Evolutionary conservation across 2,113 vertebrate genomes (phyloP).

Genomic region (Macrotus californicus): DNA sequence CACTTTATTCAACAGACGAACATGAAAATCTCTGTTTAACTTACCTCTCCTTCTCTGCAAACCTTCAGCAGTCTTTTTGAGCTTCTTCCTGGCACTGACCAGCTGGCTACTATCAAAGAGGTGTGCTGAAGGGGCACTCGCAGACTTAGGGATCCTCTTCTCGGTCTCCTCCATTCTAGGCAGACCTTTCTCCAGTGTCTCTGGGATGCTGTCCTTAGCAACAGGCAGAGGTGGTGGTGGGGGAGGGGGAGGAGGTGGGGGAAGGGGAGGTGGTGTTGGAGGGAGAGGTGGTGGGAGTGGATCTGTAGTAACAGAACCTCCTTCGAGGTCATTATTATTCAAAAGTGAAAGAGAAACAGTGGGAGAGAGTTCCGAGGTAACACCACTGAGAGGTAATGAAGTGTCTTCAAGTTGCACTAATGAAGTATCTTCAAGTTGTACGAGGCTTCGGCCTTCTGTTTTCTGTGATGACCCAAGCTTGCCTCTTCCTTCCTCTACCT

Average conservation of each 20-base stretch:
- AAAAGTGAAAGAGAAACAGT: conserved; percentile 72
- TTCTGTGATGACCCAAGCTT: conserved; percentile 62
- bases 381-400: conserved; percentile 80
- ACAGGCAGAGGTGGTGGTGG: conserved; percentile 76
- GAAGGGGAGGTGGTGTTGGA: conserved; percentile 63
- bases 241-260: neutral
- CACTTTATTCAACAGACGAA: neutral
- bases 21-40: neutral
- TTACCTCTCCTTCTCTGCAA: conserved; percentile 93
- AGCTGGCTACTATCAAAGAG: conserved; percentile 97
- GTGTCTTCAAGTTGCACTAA: conserved; percentile 76
- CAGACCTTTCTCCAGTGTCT: conserved; percentile 72
- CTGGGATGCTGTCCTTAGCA: conserved; percentile 75
- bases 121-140: conserved; percentile 80
- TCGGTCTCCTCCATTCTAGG: conserved; percentile 75
- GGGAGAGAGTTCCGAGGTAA: conserved; percentile 72
- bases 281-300: conserved; percentile 71
- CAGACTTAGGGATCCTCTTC: conserved; percentile 76
- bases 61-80: conserved; percentile 91
- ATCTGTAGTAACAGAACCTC: conserved; percentile 70
- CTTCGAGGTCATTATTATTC: conserved; percentile 69
- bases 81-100: conserved; percentile 92
- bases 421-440: conserved; percentile 54
- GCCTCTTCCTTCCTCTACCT: conserved; percentile 70
- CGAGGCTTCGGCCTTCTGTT: conserved; percentile 65